phyloP scores from a whole-genome alignment of 2,797 vertebrate genomes.

The Babyrousa celebensis region DNA sequence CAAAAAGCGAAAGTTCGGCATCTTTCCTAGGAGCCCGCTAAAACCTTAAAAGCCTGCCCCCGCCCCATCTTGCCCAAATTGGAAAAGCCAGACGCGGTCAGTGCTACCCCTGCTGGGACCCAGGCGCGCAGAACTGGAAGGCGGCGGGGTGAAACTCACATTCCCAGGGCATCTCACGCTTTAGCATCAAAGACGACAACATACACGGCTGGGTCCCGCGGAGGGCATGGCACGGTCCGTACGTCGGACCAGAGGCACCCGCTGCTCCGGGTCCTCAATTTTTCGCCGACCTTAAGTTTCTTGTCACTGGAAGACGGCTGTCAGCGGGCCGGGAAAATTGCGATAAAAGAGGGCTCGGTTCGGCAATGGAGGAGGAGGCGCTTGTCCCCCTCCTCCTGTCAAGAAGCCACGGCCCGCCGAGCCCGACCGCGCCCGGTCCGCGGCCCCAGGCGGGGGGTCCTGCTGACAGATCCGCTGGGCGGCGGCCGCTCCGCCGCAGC shows the following conservation, averaged over 20 bases:
- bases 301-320: not conserved
- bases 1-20: constrained; percentile 53
- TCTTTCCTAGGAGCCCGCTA: not conserved
- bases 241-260: not conserved
- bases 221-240: not conserved
- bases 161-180: not conserved
- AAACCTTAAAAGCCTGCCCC: constrained; percentile 1
- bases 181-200: not conserved
- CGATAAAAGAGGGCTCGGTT: not conserved
- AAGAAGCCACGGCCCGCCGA: not conserved
- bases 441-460: constrained; percentile 28
- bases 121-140: not conserved
- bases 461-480: constrained; percentile 84
- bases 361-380: not conserved
- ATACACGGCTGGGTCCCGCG: not conserved
- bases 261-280: not conserved
- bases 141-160: not conserved
- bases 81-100: not conserved
- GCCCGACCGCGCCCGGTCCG: not conserved
- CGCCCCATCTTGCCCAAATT: not conserved
- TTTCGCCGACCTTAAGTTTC: constrained; percentile 65
- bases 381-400: constrained; percentile 61
- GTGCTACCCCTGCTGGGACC: constrained; percentile 65
- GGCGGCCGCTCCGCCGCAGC: constrained; percentile 50
- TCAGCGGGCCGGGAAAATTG: not conserved